Evolutionary conservation across 2,888 invertebrate genomes (phyloP).

Genomic region (Syritta pipiens): DNA sequence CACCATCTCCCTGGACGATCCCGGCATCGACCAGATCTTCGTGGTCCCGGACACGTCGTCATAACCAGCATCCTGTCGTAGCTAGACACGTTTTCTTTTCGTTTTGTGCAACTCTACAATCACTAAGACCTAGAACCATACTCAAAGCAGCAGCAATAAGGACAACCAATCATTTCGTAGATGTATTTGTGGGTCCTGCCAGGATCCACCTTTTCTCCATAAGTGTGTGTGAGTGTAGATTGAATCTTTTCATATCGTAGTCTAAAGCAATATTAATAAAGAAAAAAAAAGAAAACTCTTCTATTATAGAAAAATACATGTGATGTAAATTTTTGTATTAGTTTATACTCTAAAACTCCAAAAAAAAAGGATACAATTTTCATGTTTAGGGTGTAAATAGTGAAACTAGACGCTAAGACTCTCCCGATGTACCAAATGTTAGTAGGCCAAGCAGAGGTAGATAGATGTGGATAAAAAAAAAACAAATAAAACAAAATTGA

Average conservation of each 20-base stretch:
- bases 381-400: constrained; percentile 34
- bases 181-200: too few species aligned
- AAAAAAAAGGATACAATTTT: not conserved
- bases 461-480: not conserved
- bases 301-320: constrained; percentile 45
- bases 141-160: too few species aligned
- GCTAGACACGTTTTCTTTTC: constrained; percentile 3
- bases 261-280: constrained; percentile 24
- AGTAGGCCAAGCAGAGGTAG: not conserved
- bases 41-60: constrained; percentile 50
- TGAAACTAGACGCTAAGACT: constrained; percentile 43
- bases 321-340: constrained; percentile 60
- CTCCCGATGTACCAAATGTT: constrained; percentile 51
- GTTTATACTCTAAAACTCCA: constrained; percentile 54
- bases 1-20: constrained; percentile 69
- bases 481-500: constrained; percentile 9
- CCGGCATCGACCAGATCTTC: constrained; percentile 56
- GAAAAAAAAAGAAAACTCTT: too few species aligned
- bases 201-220: too few species aligned
- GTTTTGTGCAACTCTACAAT: constrained; percentile 57
- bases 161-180: too few species aligned
- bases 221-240: constrained; percentile 38
- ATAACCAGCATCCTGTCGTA: constrained; percentile 28
- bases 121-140: constrained; percentile 61
- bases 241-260: constrained; percentile 62